These are phyloP conservation scores for Lanius ludovicianus DNA, from an alignment of 2,113 vertebrate genomes.

Conservation along the genomic window DNA sequence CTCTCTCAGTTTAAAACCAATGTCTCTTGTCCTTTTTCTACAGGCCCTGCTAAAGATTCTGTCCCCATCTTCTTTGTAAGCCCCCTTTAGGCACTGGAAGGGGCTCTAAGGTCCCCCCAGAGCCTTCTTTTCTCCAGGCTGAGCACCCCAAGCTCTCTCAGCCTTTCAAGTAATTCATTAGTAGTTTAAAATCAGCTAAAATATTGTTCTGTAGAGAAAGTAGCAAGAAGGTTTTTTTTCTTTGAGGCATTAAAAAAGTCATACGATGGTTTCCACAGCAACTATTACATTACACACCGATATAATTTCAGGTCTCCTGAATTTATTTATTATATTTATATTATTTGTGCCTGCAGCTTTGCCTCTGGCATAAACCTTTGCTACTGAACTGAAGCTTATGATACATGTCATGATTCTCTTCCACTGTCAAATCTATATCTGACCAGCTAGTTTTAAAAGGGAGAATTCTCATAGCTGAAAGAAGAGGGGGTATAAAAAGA, in stretches of 20 bases:
- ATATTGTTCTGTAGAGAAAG: neutral
- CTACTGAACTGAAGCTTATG: conserved; percentile 43
- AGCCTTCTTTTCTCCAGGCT: neutral
- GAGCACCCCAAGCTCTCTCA: neutral
- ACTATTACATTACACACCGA: neutral
- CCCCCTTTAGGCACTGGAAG: neutral
- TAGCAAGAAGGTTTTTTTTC: neutral
- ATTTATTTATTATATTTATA: conserved; percentile 13
- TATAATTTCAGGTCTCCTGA: neutral
- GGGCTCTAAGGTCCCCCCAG: rapidly evolving
- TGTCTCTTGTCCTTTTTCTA: neutral
- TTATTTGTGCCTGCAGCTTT: conserved; percentile 54
- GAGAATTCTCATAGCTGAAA: neutral
- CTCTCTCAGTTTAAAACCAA: neutral
- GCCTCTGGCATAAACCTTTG: conserved; percentile 54
- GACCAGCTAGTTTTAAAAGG: conserved; percentile 2
- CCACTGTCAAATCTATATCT: conserved; percentile 9
- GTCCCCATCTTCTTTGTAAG: neutral
- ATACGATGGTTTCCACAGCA: conserved; percentile 3
- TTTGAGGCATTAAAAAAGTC: neutral
- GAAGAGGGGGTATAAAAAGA: neutral
- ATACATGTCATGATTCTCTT: conserved; percentile 17
- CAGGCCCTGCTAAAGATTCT: neutral
- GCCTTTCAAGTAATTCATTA: neutral
- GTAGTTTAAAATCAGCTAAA: neutral